These are phyloP conservation scores for Torymus auratus DNA, from an alignment of 2,888 invertebrate species.

Conservation along the genomic window DNA sequence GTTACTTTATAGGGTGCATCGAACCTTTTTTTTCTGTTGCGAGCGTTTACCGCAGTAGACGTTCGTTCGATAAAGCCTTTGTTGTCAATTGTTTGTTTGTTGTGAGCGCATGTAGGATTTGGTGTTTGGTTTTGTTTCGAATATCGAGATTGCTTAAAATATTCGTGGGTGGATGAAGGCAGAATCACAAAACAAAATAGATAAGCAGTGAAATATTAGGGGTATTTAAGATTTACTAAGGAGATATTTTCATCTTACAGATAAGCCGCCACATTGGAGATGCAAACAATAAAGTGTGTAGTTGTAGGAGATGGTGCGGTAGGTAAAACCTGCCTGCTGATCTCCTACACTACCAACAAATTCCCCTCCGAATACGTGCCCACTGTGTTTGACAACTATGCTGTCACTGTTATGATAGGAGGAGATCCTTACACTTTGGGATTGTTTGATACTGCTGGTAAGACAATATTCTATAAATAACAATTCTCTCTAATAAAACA, in stretches of 20 bases:
- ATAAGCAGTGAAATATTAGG: neutral
- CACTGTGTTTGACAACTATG: constrained; percentile 98
- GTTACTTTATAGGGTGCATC: constrained; percentile 44
- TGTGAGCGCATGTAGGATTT: too few relatives aligned
- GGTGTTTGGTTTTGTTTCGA: too few relatives aligned
- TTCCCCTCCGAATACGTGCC: constrained; percentile 97
- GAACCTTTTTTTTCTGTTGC: constrained; percentile 3
- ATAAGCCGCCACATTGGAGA: constrained; percentile 71
- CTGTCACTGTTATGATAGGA: constrained; percentile 99
- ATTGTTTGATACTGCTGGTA: constrained; percentile 98
- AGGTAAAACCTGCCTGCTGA: constrained; percentile 96
- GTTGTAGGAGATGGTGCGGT: constrained; percentile 98
- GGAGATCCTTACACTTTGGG: constrained; percentile 99
- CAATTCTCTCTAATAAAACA: neutral
- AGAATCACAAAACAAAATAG: constrained; percentile 9
- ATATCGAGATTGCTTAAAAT: too few relatives aligned
- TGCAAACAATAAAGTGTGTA: constrained; percentile 98
- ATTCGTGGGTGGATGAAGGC: neutral
- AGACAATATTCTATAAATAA: neutral
- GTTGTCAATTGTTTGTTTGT: too few relatives aligned
- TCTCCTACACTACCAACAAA: constrained; percentile 94
- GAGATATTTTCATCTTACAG: constrained; percentile 44
- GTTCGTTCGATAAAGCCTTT: neutral
- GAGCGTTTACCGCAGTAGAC: constrained; percentile 4
- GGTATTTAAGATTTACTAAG: neutral